Conservation (phyloP, 2,797 vertebrate genomes). For the Malurus splendens region DNA sequence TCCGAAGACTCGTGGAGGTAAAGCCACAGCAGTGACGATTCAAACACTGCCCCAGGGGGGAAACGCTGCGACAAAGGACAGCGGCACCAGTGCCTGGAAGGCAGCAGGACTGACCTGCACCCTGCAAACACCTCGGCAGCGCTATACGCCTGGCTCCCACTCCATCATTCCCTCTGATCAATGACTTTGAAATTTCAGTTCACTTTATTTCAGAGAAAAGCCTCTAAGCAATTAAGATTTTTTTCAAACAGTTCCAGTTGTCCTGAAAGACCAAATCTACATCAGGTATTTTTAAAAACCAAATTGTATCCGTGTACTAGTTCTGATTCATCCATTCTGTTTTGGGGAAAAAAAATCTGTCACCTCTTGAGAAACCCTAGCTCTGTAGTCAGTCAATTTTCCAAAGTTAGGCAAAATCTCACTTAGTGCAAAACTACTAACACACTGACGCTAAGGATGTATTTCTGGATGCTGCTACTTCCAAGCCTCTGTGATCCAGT, state of each 20-base stretch:
- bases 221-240: rapidly evolving
- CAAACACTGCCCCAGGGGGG: not conserved
- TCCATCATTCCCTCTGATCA: not conserved
- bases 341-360: not conserved
- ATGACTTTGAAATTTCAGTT: not conserved
- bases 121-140: rapidly evolving
- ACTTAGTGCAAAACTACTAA: not conserved
- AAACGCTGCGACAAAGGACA: not conserved
- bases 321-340: rapidly evolving
- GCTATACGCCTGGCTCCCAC: rapidly evolving
- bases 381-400: not conserved
- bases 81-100: not conserved
- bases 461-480: not conserved
- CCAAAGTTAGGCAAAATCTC: not conserved
- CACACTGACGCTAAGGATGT: not conserved
- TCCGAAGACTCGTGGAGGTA: rapidly evolving
- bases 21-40: rapidly evolving
- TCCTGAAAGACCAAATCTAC: not conserved
- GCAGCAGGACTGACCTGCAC: rapidly evolving
- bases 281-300: not conserved
- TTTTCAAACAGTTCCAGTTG: not conserved
- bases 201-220: not conserved
- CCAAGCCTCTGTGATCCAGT: not conserved
- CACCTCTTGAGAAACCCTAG: not conserved
- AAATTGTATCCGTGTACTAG: not conserved